Base-by-base conservation (phyloP, 2,113 vertebrate genomes). In the Bubo blakistoni region DNA sequence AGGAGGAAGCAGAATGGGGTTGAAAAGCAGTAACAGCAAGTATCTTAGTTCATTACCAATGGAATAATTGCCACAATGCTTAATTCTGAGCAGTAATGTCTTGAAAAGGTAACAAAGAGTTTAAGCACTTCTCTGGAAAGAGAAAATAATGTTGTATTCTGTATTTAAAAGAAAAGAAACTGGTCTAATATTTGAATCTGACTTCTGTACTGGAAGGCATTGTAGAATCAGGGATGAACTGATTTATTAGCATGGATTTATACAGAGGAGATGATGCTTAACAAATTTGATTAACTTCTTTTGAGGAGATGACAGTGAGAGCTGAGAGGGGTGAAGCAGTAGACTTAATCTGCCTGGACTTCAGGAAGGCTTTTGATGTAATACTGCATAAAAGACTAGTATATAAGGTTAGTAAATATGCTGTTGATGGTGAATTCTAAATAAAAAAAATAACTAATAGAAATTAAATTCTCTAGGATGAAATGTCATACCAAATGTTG, bases 231-330 rank as follows among this genome's bases (percentile, higher is more conserved):
- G 95, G 94, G 95, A 95, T 96, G 91, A 95, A 97, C 92, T 97
- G 95, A 96, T 97, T 96, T 97, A 82, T 97, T 95, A 95, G 91
- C 96, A 96, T 96, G 96, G 94, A 89, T 94, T 93, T 95, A 92
- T 96, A 70, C 89, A 73, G 92, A 97, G 97, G 96, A 97, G 91
- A 97, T 97, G 94, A 97, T 97, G 96, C 94, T 97, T 97, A 97
- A 97, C 95, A 97, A 97, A 97, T 97, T 97, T 97, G 96, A 97
- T 97, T 97, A 97, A 97, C 97, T 97, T 97, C 97, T 97, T 97
- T 97, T 97, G 97, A 97, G 97, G 97, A 96, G 97, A 94, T 97
- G 97, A 96, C 97, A 97, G 95, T 97, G 96, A 97, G 96, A 97
- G 96, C 97, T 97, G 97, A 97, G 96, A 97, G 95, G 96, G 96